Base-by-base conservation (phyloP, 2,888 invertebrate genomes). In the Thera britannica region DNA sequence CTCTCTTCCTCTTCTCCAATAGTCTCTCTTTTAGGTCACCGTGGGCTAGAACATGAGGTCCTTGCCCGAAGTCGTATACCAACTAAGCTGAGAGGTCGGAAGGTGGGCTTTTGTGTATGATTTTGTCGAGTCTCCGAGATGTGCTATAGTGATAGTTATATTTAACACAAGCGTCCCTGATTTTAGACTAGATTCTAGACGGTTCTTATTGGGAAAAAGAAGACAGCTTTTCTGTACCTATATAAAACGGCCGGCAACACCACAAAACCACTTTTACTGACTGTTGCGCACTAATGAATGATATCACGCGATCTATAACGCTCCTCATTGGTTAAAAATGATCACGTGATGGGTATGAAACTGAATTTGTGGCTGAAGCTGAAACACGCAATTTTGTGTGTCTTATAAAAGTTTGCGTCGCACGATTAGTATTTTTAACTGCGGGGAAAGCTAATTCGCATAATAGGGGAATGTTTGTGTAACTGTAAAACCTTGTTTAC, bases 221-320 rank as follows among this genome's bases (percentile, higher is more conserved):
- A 56, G 12, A 38, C 52, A 41, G 12, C 56, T 41, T 38, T 8
- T 55, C 34, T 35, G n/a, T n/a, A n/a, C n/a, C 9, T 54, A 49
- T 35, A 49, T 59, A 59, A 49, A 49, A 12, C 8, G 58, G 49
- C 38, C 68, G 65, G 60, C 52, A 49, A 66, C 61, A 56, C 52
- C 67, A 51, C 67, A 70, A 71, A 69, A 72, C 58, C 60, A 68
- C 67, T 73, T 68, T 60, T 69, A 68, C 71, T 58, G 65, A 60
- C 65, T 68, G 58, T 68, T 71, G 71, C 68, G 58, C 57, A 48
- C 70, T 79, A 78, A 78, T 79, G 73, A 76, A 75, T 72, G 66
- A 65, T 70, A 73, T 70, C 73, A 75, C 70, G 75, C 74, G 74
- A 72, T 71, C 62, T 58, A 49, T 55, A 38, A 68, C 72, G 68